Evolutionary conservation across 2,797 vertebrate genomes (phyloP).

Genomic region (Monodelphis domestica): DNA sequence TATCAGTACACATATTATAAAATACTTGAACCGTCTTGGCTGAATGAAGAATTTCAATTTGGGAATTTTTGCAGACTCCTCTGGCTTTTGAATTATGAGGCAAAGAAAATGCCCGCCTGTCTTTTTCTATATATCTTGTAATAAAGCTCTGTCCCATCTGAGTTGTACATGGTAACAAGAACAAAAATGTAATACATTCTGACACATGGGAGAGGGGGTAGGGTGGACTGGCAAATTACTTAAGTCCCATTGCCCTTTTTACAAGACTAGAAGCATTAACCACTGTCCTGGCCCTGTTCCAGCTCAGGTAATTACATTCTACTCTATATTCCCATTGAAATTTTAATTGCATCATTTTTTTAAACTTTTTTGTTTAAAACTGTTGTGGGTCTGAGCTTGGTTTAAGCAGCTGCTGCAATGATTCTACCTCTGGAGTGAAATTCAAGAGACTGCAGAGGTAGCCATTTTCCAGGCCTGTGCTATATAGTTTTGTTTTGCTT

Average conservation of each 20-base stretch:
- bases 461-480: constrained; percentile 34
- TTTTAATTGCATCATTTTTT: constrained; percentile 70
- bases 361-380: constrained; percentile 57
- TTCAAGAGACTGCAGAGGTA: neutral
- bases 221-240: constrained; percentile 34
- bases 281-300: constrained; percentile 51
- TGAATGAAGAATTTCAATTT: constrained; percentile 49
- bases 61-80: constrained; percentile 53
- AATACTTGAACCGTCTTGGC: constrained; percentile 59
- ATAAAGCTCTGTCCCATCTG: constrained; percentile 63
- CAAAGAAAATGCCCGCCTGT: constrained; percentile 16
- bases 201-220: neutral
- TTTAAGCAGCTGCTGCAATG: constrained; percentile 41
- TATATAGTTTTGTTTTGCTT: neutral
- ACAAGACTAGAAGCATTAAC: constrained; percentile 19
- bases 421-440: constrained; percentile 22
- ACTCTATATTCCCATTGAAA: constrained; percentile 12
- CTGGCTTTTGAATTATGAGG: constrained; percentile 69
- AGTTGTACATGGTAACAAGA: constrained; percentile 51
- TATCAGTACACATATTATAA: neutral
- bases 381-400: constrained; percentile 25
- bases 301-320: constrained; percentile 56
- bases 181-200: constrained; percentile 10
- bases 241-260: constrained; percentile 53
- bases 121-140: constrained; percentile 64